Conservation (phyloP, 2,797 vertebrate genomes). For the Erithacus rubecula region DNA sequence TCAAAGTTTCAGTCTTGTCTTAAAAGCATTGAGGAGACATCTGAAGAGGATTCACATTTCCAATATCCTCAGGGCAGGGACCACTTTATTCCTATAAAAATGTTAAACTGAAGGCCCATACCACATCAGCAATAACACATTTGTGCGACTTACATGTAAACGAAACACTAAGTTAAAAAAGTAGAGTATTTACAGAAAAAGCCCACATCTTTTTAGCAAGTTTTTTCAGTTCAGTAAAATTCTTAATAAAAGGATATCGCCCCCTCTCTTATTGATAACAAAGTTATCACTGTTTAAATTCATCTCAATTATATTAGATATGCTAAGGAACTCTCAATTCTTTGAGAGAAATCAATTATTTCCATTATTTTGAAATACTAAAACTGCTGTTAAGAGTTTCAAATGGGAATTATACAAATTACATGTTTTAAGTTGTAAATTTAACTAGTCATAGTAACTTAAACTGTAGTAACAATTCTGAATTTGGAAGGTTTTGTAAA, state of each 20-base stretch:
- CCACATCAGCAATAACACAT: slow-evolving; percentile 1
- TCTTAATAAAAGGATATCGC: slow-evolving; percentile 37
- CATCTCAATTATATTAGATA: slow-evolving; percentile 16
- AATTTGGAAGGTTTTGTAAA: slow-evolving; percentile 43
- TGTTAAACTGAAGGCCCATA: slow-evolving; percentile 6
- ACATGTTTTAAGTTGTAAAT: not conserved
- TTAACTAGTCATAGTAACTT: slow-evolving; percentile 20
- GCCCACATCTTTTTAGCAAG: not conserved
- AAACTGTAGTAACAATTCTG: slow-evolving; percentile 16
- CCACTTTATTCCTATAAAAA: not conserved
- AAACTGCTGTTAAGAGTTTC: slow-evolving; percentile 1
- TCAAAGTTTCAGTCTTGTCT: not conserved
- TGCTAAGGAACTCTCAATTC: not conserved
- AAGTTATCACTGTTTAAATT: slow-evolving; percentile 11
- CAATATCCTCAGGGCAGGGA: not conserved
- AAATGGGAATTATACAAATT: slow-evolving; percentile 13
- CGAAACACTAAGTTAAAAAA: not conserved
- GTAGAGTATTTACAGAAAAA: slow-evolving; percentile 1
- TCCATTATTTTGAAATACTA: slow-evolving; percentile 14
- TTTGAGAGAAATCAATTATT: slow-evolving; percentile 37
- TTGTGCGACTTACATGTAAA: not conserved
- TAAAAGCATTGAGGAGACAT: not conserved
- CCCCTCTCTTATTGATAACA: not conserved
- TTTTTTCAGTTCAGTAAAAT: not conserved
- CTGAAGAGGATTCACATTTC: not conserved